Evolutionary conservation across 2,113 vertebrate species (phyloP).

Genomic region (Actenoides hombroni): DNA sequence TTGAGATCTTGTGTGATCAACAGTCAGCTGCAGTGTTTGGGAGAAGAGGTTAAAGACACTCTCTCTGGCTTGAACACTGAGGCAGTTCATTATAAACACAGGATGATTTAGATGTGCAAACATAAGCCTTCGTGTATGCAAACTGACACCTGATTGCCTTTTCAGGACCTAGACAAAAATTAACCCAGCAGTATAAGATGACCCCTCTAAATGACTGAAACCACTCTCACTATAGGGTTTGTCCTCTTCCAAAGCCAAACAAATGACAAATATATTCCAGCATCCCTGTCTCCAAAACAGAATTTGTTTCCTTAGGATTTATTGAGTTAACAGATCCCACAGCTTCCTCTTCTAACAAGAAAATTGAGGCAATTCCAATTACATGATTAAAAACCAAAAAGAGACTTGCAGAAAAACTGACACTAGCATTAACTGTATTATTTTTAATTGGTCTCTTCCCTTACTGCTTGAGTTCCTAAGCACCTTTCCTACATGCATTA

Average conservation of each 20-base stretch:
- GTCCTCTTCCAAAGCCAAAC: not conserved
- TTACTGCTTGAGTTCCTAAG: not conserved
- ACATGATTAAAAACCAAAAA: not conserved
- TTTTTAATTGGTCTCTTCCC: not conserved
- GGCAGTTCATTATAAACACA: not conserved
- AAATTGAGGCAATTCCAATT: not conserved
- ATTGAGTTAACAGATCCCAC: not conserved
- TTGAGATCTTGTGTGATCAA: not conserved
- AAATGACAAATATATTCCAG: not conserved
- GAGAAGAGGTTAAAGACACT: not conserved
- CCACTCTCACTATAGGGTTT: not conserved
- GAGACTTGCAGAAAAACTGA: not conserved
- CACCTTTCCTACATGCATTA: not conserved
- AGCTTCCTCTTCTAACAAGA: not conserved
- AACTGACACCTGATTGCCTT: not conserved
- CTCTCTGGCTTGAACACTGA: not conserved
- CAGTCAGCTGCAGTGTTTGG: not conserved
- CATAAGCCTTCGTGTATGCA: not conserved
- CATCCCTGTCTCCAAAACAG: not conserved
- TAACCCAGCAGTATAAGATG: conserved; percentile 6
- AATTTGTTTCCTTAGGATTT: not conserved
- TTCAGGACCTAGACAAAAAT: conserved; percentile 30
- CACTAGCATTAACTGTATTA: not conserved
- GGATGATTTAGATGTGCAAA: not conserved
- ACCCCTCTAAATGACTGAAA: not conserved